phyloP scores from a whole-genome alignment of 2,888 invertebrate genomes.

The Melanostoma scalare region DNA sequence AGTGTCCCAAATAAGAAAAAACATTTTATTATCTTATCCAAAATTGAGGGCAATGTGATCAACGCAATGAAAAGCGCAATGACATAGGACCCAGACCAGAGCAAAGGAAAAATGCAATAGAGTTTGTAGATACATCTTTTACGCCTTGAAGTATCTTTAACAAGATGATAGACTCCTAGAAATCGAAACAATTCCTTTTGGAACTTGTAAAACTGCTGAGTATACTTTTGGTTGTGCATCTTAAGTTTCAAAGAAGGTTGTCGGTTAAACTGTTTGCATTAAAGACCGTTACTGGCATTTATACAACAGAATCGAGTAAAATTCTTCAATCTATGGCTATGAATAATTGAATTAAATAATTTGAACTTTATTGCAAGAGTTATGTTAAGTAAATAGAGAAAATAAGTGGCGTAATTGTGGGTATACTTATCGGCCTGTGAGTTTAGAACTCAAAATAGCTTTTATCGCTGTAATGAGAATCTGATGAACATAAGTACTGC shows the following conservation, averaged over 20 bases:
- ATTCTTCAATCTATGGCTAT: no score
- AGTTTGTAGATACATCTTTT: constrained; percentile 2
- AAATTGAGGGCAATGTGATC: constrained; percentile 9
- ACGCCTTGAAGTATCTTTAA: neutral
- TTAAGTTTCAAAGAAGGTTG: neutral
- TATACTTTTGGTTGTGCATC: neutral
- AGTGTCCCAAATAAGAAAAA: constrained; percentile 21
- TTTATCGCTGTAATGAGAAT: no score
- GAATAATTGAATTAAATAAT: no score
- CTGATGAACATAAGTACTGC: no score
- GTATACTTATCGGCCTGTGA: no score
- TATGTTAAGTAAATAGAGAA: no score
- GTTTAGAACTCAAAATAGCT: no score
- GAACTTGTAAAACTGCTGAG: constrained; percentile 19
- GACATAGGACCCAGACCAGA: neutral
- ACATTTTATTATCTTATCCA: constrained; percentile 45
- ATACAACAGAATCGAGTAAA: no score
- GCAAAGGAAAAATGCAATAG: neutral
- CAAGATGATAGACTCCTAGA: neutral
- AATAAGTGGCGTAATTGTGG: no score
- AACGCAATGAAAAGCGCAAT: constrained; percentile 18
- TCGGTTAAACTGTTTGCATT: no score
- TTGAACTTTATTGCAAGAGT: no score
- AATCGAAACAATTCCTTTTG: neutral
- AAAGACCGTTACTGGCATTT: no score